Evolutionary conservation across 2,113 vertebrate species (phyloP).

Genomic region (Microtus oregoni): DNA sequence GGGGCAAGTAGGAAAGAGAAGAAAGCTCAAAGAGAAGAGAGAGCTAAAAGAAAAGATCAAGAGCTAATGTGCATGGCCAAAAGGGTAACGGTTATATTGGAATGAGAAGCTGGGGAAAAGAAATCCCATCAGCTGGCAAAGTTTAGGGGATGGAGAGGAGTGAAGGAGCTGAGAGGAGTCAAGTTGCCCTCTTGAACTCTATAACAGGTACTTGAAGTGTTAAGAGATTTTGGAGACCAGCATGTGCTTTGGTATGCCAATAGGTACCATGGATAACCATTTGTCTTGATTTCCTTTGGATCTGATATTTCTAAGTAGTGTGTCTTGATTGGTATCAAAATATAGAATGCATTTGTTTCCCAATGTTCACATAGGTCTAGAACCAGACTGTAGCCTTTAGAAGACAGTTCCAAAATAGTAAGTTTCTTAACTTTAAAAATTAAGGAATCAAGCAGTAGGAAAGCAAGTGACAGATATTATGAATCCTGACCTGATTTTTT

Average conservation of each 20-base stretch:
- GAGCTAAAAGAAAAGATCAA: neutral
- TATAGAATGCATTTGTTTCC: neutral
- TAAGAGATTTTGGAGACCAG: neutral
- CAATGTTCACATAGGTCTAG: neutral
- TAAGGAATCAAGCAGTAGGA: neutral
- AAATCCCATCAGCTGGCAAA: neutral
- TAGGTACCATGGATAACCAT: neutral
- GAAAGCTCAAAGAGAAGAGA: neutral
- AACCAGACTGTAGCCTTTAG: neutral
- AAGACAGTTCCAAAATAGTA: too few relatives aligned
- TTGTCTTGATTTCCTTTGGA: neutral
- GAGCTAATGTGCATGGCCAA: neutral
- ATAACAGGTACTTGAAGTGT: neutral
- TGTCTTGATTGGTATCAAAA: neutral
- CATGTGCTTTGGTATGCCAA: neutral
- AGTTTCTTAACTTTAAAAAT: neutral
- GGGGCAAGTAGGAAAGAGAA: neutral
- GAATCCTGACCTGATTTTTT: neutral
- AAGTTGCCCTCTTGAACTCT: neutral
- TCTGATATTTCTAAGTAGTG: neutral
- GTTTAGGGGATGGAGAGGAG: rapidly evolving
- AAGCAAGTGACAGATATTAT: neutral
- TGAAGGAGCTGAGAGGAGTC: neutral
- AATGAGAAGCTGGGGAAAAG: neutral
- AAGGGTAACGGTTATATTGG: neutral